Percentiles rank a stretch among this genome's conserved stretches.
phyloP scores from a whole-genome alignment of 1,140 invertebrate species.

The Bombus haemorrhoidalis region DNA sequence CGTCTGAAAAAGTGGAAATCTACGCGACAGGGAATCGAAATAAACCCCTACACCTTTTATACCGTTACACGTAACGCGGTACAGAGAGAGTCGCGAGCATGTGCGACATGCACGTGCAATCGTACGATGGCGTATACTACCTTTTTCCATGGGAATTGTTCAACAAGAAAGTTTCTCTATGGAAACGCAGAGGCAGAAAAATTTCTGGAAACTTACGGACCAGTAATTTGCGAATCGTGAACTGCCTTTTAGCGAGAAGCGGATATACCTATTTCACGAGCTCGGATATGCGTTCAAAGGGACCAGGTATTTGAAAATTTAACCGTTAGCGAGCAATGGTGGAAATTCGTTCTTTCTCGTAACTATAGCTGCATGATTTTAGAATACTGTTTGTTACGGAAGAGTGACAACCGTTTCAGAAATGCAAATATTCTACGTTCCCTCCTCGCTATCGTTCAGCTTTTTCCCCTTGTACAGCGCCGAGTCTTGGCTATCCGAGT shows the following conservation, averaged over 20 bases:
- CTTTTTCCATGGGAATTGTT: neutral
- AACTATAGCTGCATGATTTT: no score
- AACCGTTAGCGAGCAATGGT: neutral
- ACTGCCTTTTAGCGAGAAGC: neutral
- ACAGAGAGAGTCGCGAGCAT: neutral
- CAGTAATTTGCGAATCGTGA: neutral
- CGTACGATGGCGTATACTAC: neutral
- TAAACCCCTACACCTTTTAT: neutral
- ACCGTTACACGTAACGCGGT: neutral
- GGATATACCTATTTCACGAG: neutral
- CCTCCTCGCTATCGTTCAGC: neutral
- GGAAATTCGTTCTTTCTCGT: neutral
- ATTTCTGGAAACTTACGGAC: neutral
- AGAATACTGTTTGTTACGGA: no score
- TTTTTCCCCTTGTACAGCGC: no score
- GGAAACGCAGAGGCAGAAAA: neutral
- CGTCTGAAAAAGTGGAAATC: conserved; percentile 2
- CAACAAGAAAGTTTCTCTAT: neutral
- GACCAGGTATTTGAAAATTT: neutral
- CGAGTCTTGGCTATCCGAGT: no score
- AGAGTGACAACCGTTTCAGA: neutral
- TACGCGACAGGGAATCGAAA: neutral
- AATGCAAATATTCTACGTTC: neutral
- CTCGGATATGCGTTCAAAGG: neutral
- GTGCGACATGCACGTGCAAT: neutral